Base-by-base conservation (phyloP, 2,888 invertebrate genomes). In the Orthosia gothica region DNA sequence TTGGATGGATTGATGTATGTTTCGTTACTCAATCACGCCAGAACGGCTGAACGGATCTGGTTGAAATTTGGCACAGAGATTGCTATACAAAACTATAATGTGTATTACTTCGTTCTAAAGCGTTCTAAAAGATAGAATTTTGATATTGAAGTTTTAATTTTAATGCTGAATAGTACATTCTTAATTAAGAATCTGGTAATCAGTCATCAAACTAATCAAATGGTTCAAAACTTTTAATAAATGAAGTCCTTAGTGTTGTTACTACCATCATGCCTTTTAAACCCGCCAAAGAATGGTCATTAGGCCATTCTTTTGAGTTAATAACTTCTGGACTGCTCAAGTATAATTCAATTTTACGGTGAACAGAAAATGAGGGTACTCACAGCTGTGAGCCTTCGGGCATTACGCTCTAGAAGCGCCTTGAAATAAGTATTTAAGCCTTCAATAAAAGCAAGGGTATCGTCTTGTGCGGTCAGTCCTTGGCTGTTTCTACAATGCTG, bases 311-410 rank as follows among this genome's bases (percentile, higher is more conserved):
- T 54, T 49, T 49, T n/a, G 13, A 45, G 61, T 23, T 55, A 77
- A 70, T 62, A 26, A 47, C 50, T 20, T n/a, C 18, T 20, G 45
- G 49, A 55, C 61, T n/a, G 15, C 23, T 40, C n/a, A 40, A n/a
- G 13, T 45, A 40, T 40, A 68, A 50, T 67, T 59, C 9, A 11
- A 47, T 49, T 54, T 3, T 13, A 76, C 54, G 49, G 18, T 50
- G 20, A 67, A 61, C 16, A 40, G 32, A 32, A 32, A 32, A 32
- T 32, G 5, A 32, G 7, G 32, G 32, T 2, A 7, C 15, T 45
- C 64, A 50, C 79, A 65, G 26, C 73, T 77, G 73, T 45, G 15
- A 45, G 26, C 32, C 72, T 50, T 49, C 5, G 18, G 77, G 62
- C 74, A 26, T 67, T 62, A 74, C 80, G 40, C 40, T 40, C 40